Evolutionary conservation across 2,113 vertebrate genomes (phyloP).

Genomic region (Albula goreensis): DNA sequence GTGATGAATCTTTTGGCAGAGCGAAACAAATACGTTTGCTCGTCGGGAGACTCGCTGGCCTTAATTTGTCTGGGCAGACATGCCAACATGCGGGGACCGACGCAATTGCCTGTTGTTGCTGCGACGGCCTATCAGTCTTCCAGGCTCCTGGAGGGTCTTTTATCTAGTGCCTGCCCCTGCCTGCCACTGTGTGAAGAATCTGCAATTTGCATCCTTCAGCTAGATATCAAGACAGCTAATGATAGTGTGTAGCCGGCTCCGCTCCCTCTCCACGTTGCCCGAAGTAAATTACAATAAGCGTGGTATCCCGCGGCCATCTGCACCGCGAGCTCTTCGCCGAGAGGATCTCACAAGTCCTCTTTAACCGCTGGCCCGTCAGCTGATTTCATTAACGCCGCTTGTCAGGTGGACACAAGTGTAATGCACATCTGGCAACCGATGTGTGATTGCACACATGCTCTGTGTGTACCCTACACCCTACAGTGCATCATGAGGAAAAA

Average conservation of each 20-base stretch:
- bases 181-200: slow-evolving; percentile 64
- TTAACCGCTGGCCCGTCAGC: slow-evolving; percentile 54
- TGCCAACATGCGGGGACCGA: slow-evolving; percentile 86
- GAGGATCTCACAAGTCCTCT: slow-evolving; percentile 43
- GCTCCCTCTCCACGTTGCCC: slow-evolving; percentile 54
- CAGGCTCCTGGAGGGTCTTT: slow-evolving; percentile 81
- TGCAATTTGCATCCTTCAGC: slow-evolving; percentile 61
- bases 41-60: slow-evolving; percentile 86
- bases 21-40: slow-evolving; percentile 85
- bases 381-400: slow-evolving; percentile 68
- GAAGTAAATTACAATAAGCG: slow-evolving; percentile 63
- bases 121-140: slow-evolving; percentile 90
- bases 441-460: slow-evolving; percentile 20
- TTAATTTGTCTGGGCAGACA: slow-evolving; percentile 94
- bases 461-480: not conserved
- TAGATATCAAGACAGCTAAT: slow-evolving; percentile 64
- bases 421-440: slow-evolving; percentile 60
- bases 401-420: slow-evolving; percentile 61
- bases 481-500: not conserved
- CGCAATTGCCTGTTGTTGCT: slow-evolving; percentile 84
- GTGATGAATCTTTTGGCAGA: slow-evolving; percentile 95
- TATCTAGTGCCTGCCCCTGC: slow-evolving; percentile 71
- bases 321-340: slow-evolving; percentile 36
- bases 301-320: slow-evolving; percentile 33
- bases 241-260: slow-evolving; percentile 44